Evolutionary conservation across 2,797 vertebrate species (phyloP).

Genomic region (Alca torda): DNA sequence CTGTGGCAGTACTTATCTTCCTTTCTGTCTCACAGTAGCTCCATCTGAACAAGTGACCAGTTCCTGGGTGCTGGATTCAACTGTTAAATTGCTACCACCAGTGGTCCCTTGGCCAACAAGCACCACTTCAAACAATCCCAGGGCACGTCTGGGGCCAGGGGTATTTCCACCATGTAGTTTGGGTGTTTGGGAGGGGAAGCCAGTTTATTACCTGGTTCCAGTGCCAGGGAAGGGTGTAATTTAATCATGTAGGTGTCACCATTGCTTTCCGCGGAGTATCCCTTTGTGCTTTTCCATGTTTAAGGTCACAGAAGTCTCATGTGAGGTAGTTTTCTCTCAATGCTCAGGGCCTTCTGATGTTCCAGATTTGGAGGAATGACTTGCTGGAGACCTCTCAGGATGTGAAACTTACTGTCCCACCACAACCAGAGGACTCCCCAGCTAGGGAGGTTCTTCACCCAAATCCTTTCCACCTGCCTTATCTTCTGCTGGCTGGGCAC

Average conservation of each 20-base stretch:
- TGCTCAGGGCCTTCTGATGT: not conserved
- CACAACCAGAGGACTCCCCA: not conserved
- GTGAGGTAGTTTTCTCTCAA: not conserved
- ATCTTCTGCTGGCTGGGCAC: not conserved
- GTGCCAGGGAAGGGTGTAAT: not conserved
- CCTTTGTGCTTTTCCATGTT: not conserved
- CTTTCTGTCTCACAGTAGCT: not conserved
- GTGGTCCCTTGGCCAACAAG: not conserved
- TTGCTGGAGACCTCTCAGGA: not conserved
- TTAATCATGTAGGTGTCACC: not conserved
- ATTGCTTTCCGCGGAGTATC: not conserved
- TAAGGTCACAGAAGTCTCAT: not conserved
- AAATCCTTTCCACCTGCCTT: not conserved
- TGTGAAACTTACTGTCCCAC: not conserved
- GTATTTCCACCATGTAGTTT: not conserved
- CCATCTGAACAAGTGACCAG: not conserved
- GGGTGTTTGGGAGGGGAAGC: not conserved
- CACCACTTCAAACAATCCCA: not conserved
- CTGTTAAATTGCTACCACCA: not conserved
- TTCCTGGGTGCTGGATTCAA: not conserved
- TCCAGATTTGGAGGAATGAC: not conserved
- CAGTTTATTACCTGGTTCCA: not conserved
- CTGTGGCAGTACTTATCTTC: not conserved
- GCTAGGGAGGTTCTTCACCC: not conserved
- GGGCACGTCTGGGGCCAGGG: accelerated